Base-by-base conservation (phyloP, 2,113 vertebrate genomes). In the Misgurnus anguillicaudatus region DNA sequence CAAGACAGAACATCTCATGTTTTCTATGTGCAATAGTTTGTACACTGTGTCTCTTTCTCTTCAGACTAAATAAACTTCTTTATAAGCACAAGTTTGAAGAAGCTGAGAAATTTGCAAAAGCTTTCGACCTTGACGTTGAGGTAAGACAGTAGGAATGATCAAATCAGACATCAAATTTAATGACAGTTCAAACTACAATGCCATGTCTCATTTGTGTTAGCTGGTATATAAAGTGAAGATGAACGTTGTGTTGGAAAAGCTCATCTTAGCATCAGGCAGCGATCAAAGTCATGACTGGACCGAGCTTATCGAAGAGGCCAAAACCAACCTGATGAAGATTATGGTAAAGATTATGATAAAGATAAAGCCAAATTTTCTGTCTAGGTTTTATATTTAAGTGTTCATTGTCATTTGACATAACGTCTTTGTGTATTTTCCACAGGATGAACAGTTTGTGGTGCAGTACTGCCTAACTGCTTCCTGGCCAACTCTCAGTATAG, bases 181-280 rank as follows among this genome's bases (percentile, higher is more conserved):
- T 9, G 24, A n/a, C 10, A 11, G 16, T 19, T 16, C 36, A 31
- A 2, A 51, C 21, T 6, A 11, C 74, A 13, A 48, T 5, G 0
- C 11, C 7, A 7, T 74, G 16, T 53, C 2, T 48, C 41, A 21
- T n/a, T 58, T 9, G 14, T 71, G 21, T 67, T 81, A 99, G 98
- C 94, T 98, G 64, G 97, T 99, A 11, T 95, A 99, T 81, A 98
- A 98, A 89, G 96, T 98, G 51, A 98, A 96, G 90, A 90, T 96
- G 36, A 96, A 95, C 75, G 92, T 94, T 79, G 90, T 97, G 79
- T 86, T 98, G 88, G 96, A 98, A 87, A 94, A 95, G 87, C 80
- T 98, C 42, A 95, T 94, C 75, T 93, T 94, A 48, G 91, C 93
- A 41, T 95, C 95, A 2, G 76, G 86, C 36, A 92, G 85, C 0